Conservation (phyloP, 2,113 vertebrate species). For the Cryptomyrus ogoouensis region DNA sequence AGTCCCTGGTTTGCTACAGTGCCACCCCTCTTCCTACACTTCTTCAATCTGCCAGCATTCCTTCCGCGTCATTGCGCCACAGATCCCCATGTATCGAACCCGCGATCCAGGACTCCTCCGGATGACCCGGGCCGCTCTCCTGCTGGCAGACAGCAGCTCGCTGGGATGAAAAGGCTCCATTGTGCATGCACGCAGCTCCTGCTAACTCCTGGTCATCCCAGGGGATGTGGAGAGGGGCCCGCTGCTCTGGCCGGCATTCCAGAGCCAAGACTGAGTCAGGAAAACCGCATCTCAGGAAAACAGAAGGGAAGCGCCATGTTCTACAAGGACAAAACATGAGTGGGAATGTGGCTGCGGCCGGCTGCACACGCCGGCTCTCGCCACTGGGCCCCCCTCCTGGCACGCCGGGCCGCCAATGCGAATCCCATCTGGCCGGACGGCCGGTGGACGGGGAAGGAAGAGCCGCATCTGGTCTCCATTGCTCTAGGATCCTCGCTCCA, state of each 20-base stretch:
- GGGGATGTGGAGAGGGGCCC: slow-evolving; percentile 58
- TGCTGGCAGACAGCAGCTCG: slow-evolving; percentile 79
- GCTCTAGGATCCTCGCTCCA: slow-evolving; percentile 73
- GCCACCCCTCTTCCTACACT: slow-evolving; percentile 37
- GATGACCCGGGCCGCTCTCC: slow-evolving; percentile 23
- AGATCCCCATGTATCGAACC: slow-evolving; percentile 2
- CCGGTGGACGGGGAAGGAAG: slow-evolving; percentile 88
- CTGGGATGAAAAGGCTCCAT: slow-evolving; percentile 78
- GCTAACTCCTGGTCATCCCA: slow-evolving; percentile 59
- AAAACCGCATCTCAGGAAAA: slow-evolving; percentile 99
- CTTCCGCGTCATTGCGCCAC: neutral
- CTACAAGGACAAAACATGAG: slow-evolving; percentile 99
- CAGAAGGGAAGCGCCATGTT: slow-evolving; percentile 97
- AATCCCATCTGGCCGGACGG: slow-evolving; percentile 93
- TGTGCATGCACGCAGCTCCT: slow-evolving; percentile 59
- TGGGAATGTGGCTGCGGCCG: slow-evolving; percentile 96
- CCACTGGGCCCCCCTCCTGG: slow-evolving; percentile 73
- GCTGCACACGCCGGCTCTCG: slow-evolving; percentile 79
- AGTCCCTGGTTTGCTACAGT: neutral
- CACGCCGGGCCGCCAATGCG: slow-evolving; percentile 78
- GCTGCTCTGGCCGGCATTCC: slow-evolving; percentile 93
- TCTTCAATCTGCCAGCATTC: slow-evolving; percentile 41
- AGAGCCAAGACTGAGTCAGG: slow-evolving; percentile 90
- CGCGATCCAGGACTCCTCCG: slow-evolving; percentile 64
- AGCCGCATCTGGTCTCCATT: slow-evolving; percentile 93